These are phyloP conservation scores for Hypocryptadius cinnamomeus DNA, from an alignment of 2,113 vertebrate genomes.

Conservation along the genomic window DNA sequence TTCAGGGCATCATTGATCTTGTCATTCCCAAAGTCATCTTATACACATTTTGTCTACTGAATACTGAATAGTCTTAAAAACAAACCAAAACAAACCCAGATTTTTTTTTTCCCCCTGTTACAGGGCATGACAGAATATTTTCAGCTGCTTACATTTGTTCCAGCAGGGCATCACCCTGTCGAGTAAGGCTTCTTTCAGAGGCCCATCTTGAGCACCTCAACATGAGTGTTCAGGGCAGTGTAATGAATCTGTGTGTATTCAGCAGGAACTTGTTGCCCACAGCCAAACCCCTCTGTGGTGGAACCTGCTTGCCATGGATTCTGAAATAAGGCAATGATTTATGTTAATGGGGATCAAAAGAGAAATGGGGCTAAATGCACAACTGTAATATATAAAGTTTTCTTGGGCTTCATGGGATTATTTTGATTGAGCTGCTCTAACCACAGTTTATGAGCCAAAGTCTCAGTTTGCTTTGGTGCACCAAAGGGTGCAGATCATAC, in stretches of 20 bases:
- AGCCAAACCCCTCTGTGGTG: neutral
- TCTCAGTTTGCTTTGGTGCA: neutral
- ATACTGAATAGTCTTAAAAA: neutral
- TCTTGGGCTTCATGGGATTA: neutral
- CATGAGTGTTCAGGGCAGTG: rapidly evolving
- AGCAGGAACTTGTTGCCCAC: neutral
- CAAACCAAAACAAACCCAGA: neutral
- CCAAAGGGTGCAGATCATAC: neutral
- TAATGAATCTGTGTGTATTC: neutral
- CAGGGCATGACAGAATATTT: neutral
- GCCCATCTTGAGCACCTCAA: neutral
- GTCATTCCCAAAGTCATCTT: neutral
- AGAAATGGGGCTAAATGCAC: neutral
- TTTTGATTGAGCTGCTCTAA: neutral
- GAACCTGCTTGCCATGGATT: neutral
- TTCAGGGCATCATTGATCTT: neutral
- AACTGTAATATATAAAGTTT: neutral
- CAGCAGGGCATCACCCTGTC: neutral
- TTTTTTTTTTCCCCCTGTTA: rapidly evolving
- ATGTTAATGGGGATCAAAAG: neutral
- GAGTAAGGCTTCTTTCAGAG: neutral
- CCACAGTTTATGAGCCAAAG: neutral
- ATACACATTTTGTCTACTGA: neutral
- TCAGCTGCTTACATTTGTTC: neutral
- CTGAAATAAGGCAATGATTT: neutral